These are phyloP conservation scores for Drosophila sp. DNA, from an alignment of 1,140 invertebrate species.

Conservation along the genomic window DNA sequence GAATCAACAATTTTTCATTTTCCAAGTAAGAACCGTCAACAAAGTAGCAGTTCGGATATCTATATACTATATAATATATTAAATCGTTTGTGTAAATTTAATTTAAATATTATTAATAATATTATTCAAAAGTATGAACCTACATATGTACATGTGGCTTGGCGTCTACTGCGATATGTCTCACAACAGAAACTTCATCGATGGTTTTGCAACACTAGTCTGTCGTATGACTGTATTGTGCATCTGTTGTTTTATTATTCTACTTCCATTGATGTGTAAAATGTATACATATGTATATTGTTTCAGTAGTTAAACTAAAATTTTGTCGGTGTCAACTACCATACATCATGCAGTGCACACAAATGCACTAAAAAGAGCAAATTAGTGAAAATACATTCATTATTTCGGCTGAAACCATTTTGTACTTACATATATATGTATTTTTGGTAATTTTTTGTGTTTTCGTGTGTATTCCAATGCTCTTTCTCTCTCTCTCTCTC, in stretches of 20 bases:
- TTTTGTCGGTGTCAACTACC: neutral
- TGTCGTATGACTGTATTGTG: slow-evolving; percentile 31
- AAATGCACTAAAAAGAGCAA: neutral
- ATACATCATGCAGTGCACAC: neutral
- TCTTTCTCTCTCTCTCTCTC: slow-evolving; percentile 33
- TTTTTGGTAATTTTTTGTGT: slow-evolving; percentile 22
- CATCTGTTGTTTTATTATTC: slow-evolving; percentile 8
- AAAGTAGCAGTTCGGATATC: too few species aligned
- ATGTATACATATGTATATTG: slow-evolving; percentile 14
- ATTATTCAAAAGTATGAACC: too few species aligned
- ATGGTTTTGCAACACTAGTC: neutral
- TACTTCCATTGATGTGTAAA: slow-evolving; percentile 44
- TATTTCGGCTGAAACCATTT: slow-evolving; percentile 25
- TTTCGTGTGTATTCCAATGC: slow-evolving; percentile 37
- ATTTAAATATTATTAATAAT: too few species aligned
- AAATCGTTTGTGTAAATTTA: too few species aligned
- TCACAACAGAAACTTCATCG: too few species aligned
- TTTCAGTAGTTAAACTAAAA: slow-evolving; percentile 32
- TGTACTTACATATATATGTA: slow-evolving; percentile 22
- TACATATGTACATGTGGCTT: too few species aligned
- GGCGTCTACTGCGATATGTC: too few species aligned
- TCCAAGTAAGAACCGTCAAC: too few species aligned
- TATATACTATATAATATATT: too few species aligned
- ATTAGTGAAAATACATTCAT: slow-evolving; percentile 34
- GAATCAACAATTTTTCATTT: too few species aligned